Evolutionary conservation across 2,797 vertebrate genomes (phyloP), one percentile per base, ranked within the genome.

Genomic region (Girardinus metallicus): DNA sequence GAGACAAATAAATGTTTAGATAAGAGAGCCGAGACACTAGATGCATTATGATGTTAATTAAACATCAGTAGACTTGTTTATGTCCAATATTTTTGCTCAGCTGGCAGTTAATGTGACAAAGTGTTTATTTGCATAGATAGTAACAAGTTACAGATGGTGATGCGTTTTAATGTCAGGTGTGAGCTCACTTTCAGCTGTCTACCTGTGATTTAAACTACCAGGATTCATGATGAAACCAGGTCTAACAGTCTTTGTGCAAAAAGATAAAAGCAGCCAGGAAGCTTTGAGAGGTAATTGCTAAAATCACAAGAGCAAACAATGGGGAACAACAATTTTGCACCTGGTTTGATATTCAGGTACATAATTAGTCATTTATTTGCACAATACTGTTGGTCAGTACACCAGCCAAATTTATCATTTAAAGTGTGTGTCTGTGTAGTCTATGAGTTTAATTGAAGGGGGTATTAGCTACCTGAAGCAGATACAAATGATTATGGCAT

Each of bases 321-420:
- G 34, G 26, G 6, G 44, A 31, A 51, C n/a, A 31, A 55, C 36
- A 29, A 39, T 16, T 66, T 36, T 51, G 46, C 5, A 66, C 11
- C 57, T 31, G 23, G 18, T 26, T 31, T 39, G 47, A 39, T 43
- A 51, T 46, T 68, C 18, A 29, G 18, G 44, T 46, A 26, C 49
- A 51, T 74, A 49, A 74, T 41, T 66, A 74, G 26, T 41, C 18
- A 5, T 66, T 74, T 55, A 43, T 34, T 75, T 43, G 44, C 60
- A 80, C 31, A 34, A n/a, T 26, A 29, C 12, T 68, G 29, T 75
- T 75, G 46, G 39, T 21, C 12, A 68, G 16, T n/a, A 29, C 21
- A 55, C 13, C 29, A 29, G 55, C 12, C 36, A 51, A 75, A 43
- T 39, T 46, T 80, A 15, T 53, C 23, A 53, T 53, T 53, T 53